Base-by-base conservation (phyloP, 92 coral and sea anemone species). In the Porites evermanni region DNA sequence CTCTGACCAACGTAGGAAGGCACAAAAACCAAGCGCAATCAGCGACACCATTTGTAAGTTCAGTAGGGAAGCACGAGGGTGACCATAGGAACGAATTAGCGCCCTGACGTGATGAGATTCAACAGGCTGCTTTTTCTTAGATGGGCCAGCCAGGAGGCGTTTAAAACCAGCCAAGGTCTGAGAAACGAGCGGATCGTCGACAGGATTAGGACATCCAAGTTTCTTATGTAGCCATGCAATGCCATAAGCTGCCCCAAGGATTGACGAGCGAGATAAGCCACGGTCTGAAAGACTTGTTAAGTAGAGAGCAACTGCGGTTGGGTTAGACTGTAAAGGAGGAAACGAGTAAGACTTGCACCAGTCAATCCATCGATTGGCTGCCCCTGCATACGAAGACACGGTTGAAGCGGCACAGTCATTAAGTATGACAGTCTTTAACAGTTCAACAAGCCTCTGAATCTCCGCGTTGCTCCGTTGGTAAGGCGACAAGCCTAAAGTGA, bases 191-290 rank as follows among this genome's bases (percentile, higher is more conserved):
- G 58, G 12, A 53, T 53, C 12, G 58, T 53, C 58, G 12, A 53
- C 7, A 53, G 58, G 58, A 11, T 11, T 11, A 53, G 74, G 20
- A 85, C 67, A 60, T 68, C 78, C 86, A 32, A 87, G 75, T 75
- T 90, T 86, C 70, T 68, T 74, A 74, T 90, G 90, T 53, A 69
- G 81, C 93, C 90, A 90, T 6, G 89, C 81, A 53, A 85, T 78
- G 53, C 75, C 77, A 81, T 90, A 90, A 8, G 83, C 83, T 38
- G 93, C 87, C 19, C 59, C 76, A 65, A 79, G 73, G 56, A 86
- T 80, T 66, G 93, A 86, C 61, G 74, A 68, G 64, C 78, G 76
- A 66, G 87, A 85, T 53, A 72, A 54, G 63, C 80, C 77, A 10
- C 68, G 72, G 58, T 83, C 87, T 60, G 85, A 65, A 9, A 83